These are phyloP conservation scores for Drosophila mimetica DNA, from an alignment of 2,888 invertebrate species.

Conservation along the genomic window DNA sequence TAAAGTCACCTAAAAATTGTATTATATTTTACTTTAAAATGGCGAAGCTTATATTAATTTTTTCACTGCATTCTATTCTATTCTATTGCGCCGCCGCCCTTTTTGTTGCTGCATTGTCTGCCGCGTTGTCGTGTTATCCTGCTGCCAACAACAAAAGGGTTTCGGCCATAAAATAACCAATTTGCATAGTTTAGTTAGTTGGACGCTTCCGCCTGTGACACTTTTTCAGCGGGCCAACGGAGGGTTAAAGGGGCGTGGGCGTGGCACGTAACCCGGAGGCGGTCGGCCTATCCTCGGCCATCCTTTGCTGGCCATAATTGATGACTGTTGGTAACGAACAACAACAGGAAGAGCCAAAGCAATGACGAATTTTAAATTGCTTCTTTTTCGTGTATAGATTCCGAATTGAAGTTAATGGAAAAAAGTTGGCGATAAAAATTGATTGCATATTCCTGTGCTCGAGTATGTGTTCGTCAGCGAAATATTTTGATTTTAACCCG, in stretches of 20 bases:
- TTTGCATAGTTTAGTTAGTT: constrained; percentile 83
- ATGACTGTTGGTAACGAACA: constrained; percentile 65
- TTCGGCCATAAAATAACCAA: constrained; percentile 81
- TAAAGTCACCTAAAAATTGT: no score
- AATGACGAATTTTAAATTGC: constrained; percentile 62
- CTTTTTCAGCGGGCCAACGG: constrained; percentile 45
- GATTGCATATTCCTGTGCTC: constrained; percentile 17
- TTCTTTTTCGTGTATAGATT: constrained; percentile 37
- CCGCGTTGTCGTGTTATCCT: constrained; percentile 42
- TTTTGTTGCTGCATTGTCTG: constrained; percentile 45
- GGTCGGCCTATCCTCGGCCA: constrained; percentile 33
- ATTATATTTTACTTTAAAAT: no score
- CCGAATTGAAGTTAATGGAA: constrained; percentile 42
- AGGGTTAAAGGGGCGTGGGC: constrained; percentile 7
- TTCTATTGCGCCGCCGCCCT: constrained; percentile 27
- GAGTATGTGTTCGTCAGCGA: not conserved
- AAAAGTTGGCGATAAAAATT: constrained; percentile 34
- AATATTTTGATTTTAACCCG: constrained; percentile 7
- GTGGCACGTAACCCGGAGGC: constrained; percentile 41
- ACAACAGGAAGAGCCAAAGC: constrained; percentile 45
- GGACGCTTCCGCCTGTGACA: constrained; percentile 79
- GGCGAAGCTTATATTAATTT: not conserved
- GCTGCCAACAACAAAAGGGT: constrained; percentile 50
- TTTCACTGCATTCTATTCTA: constrained; percentile 41
- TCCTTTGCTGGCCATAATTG: constrained; percentile 56